Evolutionary conservation across 2,113 vertebrate species (phyloP).

Genomic region (Sinocyclocheilus grahami): DNA sequence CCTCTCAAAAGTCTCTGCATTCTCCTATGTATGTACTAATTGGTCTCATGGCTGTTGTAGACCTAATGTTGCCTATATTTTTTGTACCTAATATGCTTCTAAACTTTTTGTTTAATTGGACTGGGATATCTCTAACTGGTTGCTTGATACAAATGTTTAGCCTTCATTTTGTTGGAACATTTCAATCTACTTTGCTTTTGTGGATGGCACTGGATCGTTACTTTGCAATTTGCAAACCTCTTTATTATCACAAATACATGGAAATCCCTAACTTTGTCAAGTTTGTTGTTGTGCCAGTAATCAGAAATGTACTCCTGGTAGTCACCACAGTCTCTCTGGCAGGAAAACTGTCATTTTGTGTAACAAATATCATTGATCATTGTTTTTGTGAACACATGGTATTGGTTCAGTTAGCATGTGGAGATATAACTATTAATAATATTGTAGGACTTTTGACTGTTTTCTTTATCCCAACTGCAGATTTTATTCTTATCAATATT

Average conservation of each 20-base stretch:
- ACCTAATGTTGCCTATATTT: slow-evolving; percentile 43
- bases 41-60: slow-evolving; percentile 57
- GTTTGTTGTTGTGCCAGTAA: background rate
- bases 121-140: slow-evolving; percentile 44
- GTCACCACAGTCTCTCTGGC: slow-evolving; percentile 34
- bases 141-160: slow-evolving; percentile 58
- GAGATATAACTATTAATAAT: slow-evolving; percentile 62
- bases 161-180: slow-evolving; percentile 45
- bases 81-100: slow-evolving; percentile 53
- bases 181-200: slow-evolving; percentile 66
- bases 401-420: slow-evolving; percentile 67
- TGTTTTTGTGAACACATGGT: slow-evolving; percentile 70
- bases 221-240: slow-evolving; percentile 57
- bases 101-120: slow-evolving; percentile 48
- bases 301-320: slow-evolving; percentile 42
- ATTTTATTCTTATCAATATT: slow-evolving; percentile 38
- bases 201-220: slow-evolving; percentile 66
- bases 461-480: slow-evolving; percentile 40
- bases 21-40: slow-evolving; percentile 66
- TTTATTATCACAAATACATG: slow-evolving; percentile 46
- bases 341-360: slow-evolving; percentile 58
- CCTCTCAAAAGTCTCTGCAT: slow-evolving; percentile 50
- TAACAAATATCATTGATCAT: slow-evolving; percentile 58
- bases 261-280: background rate
- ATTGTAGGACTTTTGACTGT: slow-evolving; percentile 52